Percentiles rank a stretch among this genome's conserved stretches.
These are phyloP conservation scores for Pedetes capensis DNA, from an alignment of 2,113 vertebrate species.

Conservation along the genomic window DNA sequence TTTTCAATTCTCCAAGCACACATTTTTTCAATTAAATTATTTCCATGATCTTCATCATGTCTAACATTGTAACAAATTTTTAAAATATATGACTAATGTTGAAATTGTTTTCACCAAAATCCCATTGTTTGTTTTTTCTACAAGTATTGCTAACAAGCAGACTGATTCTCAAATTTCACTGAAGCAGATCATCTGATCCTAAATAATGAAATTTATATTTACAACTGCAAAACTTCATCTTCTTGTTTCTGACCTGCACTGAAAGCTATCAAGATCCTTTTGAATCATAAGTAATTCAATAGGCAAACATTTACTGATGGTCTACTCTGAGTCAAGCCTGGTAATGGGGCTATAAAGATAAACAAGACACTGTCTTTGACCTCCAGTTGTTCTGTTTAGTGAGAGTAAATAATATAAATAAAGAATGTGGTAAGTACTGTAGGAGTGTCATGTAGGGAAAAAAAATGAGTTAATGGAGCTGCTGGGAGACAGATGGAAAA, in stretches of 20 bases:
- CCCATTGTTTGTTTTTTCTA: background rate
- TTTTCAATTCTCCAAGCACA: background rate
- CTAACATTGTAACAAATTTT: background rate
- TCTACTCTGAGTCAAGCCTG: background rate
- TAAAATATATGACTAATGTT: background rate
- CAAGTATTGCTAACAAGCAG: background rate
- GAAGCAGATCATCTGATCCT: slow-evolving; percentile 19
- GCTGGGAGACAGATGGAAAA: background rate
- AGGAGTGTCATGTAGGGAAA: background rate
- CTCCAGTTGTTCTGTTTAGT: slow-evolving; percentile 19
- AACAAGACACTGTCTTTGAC: slow-evolving; percentile 42
- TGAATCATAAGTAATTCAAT: slow-evolving; percentile 51
- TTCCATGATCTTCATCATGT: background rate
- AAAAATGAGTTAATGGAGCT: background rate
- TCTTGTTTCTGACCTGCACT: slow-evolving; percentile 6
- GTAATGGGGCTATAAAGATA: slow-evolving; percentile 32
- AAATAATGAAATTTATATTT: slow-evolving; percentile 35
- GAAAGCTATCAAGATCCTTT: slow-evolving; percentile 34
- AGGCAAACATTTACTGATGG: slow-evolving; percentile 26
- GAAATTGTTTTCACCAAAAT: background rate
- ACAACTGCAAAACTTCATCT: slow-evolving; percentile 30
- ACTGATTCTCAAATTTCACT: background rate
- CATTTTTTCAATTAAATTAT: slow-evolving; percentile 18
- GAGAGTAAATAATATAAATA: slow-evolving; percentile 43
- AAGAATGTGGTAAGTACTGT: slow-evolving; percentile 10